Base-by-base conservation (phyloP, 1,140 invertebrate genomes). In the Ylistrum balloti region DNA sequence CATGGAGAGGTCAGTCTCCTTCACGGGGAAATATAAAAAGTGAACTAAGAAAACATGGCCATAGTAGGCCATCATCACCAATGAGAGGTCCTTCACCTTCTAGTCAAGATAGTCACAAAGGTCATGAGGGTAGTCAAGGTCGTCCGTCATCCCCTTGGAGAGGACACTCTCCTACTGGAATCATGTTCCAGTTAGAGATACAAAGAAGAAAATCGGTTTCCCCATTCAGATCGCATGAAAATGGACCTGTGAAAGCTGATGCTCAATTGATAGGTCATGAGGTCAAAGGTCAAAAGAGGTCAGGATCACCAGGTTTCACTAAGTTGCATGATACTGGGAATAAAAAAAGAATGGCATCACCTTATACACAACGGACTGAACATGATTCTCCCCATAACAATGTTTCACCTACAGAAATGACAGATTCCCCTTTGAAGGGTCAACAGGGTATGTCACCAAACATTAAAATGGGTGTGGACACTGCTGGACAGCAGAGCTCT, bases 81-180 rank as follows among this genome's bases (percentile, higher is more conserved):
- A 74, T 74, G 56, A 74, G 22, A 28, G 56, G 56, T 74, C 56
- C n/a, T 17, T 74, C 56, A 7, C 56, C 56, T 9, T 74, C 13
- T 9, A n/a, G 2, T 74, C 56, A 74, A 74, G 56, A 74, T 28
- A n/a, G 56, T 74, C 56, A 74, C 56, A 74, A 74, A 74, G 56
- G 56, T 74, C 56, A 74, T 7, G 56, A 74, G 56, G 56, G n/a
- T n/a, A 74, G 28, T 74, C 56, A 74, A 17, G 17, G 56, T 28
- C 56, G 56, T 74, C 56, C 56, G 7, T 74, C 56, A 74, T 74
- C 56, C n/a, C 56, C 56, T 74, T 74, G 56, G 56, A n/a, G 56
- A 11, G 56, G 56, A 28, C 56, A 74, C 0, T 74, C 56, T 74
- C 56, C 56, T 5, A 28, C 56, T 28, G 56, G 56, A 11, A 74